Evolutionary conservation across 1,140 invertebrate genomes (phyloP).

Genomic region (Bombyx mandarina): DNA sequence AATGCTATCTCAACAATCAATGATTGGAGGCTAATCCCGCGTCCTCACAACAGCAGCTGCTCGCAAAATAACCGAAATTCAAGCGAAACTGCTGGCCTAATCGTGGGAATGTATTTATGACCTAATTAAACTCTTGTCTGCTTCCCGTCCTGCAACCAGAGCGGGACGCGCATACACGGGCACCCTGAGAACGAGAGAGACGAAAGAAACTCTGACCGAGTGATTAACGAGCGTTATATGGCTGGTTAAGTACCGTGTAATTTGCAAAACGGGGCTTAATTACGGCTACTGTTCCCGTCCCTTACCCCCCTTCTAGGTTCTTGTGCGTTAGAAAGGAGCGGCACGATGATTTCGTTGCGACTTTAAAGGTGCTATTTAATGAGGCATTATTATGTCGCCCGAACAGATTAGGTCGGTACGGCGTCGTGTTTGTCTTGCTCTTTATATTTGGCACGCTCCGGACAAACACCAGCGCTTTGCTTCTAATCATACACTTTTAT

Average conservation of each 20-base stretch:
- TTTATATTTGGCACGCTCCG: conserved; percentile 63
- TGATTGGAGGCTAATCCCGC: no score
- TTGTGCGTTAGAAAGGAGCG: conserved; percentile 26
- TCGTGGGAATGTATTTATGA: conserved; percentile 71
- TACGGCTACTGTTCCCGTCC: conserved; percentile 61
- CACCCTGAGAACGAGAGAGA: conserved; percentile 29
- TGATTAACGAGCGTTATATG: conserved; percentile 73
- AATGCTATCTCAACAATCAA: no score
- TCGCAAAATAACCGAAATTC: conserved; percentile 22
- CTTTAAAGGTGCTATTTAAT: conserved; percentile 60
- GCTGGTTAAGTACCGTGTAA: conserved; percentile 73
- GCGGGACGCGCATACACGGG: conserved; percentile 15
- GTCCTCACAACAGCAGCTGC: conserved; percentile 23
- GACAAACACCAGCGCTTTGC: no score
- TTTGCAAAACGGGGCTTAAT: conserved; percentile 74
- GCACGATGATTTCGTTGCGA: conserved; percentile 26
- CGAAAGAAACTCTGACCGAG: conserved; percentile 24
- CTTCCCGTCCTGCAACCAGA: conserved; percentile 22
- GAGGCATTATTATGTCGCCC: conserved; percentile 65
- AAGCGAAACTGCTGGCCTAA: conserved; percentile 27
- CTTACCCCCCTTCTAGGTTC: conserved; percentile 27
- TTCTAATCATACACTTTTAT: no score
- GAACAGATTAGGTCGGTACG: conserved; percentile 63
- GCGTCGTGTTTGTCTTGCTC: conserved; percentile 54
- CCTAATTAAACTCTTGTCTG: conserved; percentile 67